Conservation (phyloP, 2,888 invertebrate genomes). For the Axea sp. region DNA sequence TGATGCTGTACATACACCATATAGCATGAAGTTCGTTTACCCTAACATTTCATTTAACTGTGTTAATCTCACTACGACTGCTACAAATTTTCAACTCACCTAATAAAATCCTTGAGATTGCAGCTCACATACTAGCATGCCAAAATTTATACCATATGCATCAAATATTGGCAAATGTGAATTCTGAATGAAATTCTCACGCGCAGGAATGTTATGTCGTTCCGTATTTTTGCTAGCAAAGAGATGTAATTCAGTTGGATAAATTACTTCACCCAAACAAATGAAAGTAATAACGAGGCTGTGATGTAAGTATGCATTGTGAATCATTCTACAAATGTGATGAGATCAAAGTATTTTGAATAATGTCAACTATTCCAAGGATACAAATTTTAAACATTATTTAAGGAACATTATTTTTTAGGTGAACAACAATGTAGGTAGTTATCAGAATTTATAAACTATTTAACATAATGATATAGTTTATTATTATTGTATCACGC, state of each 20-base stretch:
- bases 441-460: too few species aligned
- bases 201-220: constrained; percentile 4
- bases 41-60: constrained; percentile 66
- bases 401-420: constrained; percentile 24
- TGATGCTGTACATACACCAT: constrained; percentile 49
- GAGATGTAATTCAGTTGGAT: constrained; percentile 17
- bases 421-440: too few species aligned
- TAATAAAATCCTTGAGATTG: constrained; percentile 64
- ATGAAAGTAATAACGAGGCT: constrained; percentile 35
- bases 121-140: constrained; percentile 21
- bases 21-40: constrained; percentile 63
- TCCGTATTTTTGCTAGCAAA: constrained; percentile 12
- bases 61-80: constrained; percentile 62
- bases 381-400: constrained; percentile 10
- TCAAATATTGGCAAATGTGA: constrained; percentile 31
- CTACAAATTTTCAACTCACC: constrained; percentile 62
- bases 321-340: constrained; percentile 1
- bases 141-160: constrained; percentile 44
- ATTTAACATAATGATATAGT: too few species aligned
- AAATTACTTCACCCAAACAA: constrained; percentile 30
- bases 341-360: constrained; percentile 12
- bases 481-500: too few species aligned
- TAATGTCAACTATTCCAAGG: not conserved
- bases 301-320: constrained; percentile 5
- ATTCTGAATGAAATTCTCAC: constrained; percentile 17